These are phyloP conservation scores for Lysandra coridon DNA, from an alignment of 2,888 invertebrate genomes.

Conservation along the genomic window DNA sequence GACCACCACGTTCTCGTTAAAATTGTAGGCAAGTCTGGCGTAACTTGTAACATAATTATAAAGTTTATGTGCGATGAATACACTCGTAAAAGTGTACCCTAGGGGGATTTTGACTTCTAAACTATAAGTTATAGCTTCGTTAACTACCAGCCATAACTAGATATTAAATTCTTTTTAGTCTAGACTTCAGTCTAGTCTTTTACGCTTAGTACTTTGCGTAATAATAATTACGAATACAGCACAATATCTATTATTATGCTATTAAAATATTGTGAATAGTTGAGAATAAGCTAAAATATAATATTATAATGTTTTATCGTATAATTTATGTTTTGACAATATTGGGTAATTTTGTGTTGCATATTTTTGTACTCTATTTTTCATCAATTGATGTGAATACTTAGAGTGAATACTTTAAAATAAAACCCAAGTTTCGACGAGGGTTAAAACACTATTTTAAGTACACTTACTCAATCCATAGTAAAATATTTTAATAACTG, in stretches of 20 bases:
- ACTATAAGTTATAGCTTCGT: not conserved
- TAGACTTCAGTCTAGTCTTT: not conserved
- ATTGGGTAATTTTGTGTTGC: too few relatives aligned
- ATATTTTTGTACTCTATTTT: too few relatives aligned
- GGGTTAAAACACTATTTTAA: too few relatives aligned
- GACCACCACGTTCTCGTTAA: not conserved
- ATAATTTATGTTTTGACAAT: too few relatives aligned
- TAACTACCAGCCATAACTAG: not conserved
- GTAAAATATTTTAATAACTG: too few relatives aligned
- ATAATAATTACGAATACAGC: not conserved
- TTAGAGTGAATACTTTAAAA: too few relatives aligned
- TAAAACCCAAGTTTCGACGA: too few relatives aligned
- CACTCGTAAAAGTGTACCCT: not conserved
- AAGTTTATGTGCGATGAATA: conserved; percentile 10
- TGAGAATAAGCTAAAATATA: too few relatives aligned
- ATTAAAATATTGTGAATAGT: not conserved
- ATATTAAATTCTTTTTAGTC: not conserved
- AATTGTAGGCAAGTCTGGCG: not conserved
- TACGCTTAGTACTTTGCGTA: not conserved
- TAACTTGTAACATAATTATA: conserved; percentile 1
- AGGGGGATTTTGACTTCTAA: not conserved
- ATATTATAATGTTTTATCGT: too few relatives aligned
- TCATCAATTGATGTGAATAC: too few relatives aligned
- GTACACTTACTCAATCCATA: too few relatives aligned
- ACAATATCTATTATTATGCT: not conserved